phyloP scores from a whole-genome alignment of 2,888 invertebrate species.

The Orthonychiurus folsomi region DNA sequence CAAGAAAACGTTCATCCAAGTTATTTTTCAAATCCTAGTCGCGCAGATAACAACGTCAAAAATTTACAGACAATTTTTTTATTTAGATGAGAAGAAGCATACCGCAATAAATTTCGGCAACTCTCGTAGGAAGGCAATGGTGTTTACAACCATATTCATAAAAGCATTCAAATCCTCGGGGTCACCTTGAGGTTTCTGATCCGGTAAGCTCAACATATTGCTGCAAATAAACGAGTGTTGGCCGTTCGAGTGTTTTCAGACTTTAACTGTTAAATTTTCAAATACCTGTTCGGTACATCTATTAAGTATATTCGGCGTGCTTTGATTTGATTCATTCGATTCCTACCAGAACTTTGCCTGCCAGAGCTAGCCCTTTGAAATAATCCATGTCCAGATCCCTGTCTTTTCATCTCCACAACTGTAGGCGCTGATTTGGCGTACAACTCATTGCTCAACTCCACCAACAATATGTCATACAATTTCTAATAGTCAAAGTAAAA shows the following conservation, averaged over 20 bases:
- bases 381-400: constrained; percentile 51
- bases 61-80: no score
- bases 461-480: constrained; percentile 58
- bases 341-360: constrained; percentile 51
- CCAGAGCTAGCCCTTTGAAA: constrained; percentile 52
- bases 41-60: no score
- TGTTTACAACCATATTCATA: constrained; percentile 69
- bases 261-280: constrained; percentile 2
- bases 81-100: constrained; percentile 32
- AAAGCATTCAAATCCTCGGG: constrained; percentile 59
- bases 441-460: constrained; percentile 62
- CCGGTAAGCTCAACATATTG: neutral
- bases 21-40: constrained; percentile 71
- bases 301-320: constrained; percentile 51
- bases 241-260: no score
- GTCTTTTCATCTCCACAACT: constrained; percentile 50
- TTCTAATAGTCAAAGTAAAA: constrained; percentile 50
- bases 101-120: constrained; percentile 78
- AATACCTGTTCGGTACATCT: neutral
- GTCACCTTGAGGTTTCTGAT: constrained; percentile 35
- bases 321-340: constrained; percentile 47
- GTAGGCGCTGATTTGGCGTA: constrained; percentile 56
- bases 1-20: constrained; percentile 70
- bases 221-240: neutral
- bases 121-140: constrained; percentile 70